Percentiles rank a stretch among this genome's conserved stretches.
These are phyloP conservation scores for Antheraea pernyi DNA, from an alignment of 1,140 invertebrate genomes.

Conservation along the genomic window DNA sequence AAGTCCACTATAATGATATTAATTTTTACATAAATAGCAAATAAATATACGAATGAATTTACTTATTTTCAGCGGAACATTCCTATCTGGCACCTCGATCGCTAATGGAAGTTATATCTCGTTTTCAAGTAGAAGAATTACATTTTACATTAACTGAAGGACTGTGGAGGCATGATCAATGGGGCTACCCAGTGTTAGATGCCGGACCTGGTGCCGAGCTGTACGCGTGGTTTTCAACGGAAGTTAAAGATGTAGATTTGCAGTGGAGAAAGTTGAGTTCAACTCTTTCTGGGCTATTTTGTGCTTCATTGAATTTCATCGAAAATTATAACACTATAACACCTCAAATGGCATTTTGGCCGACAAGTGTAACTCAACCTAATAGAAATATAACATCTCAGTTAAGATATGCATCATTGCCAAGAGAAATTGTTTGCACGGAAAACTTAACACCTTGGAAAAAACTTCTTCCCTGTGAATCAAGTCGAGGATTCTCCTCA, in stretches of 20 bases:
- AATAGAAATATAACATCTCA: conserved; percentile 79
- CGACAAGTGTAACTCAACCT: conserved; percentile 82
- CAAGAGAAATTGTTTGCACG: conserved; percentile 97
- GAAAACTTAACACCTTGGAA: conserved; percentile 99
- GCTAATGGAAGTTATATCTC: conserved; percentile 92
- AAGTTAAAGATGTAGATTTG: conserved; percentile 82
- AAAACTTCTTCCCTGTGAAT: conserved; percentile 96
- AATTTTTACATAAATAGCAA: neutral
- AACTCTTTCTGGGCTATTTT: conserved; percentile 95
- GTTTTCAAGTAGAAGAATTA: conserved; percentile 92
- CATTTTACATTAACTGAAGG: conserved; percentile 96
- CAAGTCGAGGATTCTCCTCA: conserved; percentile 90
- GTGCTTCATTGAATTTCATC: conserved; percentile 97
- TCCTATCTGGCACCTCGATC: conserved; percentile 94
- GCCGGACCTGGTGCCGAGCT: conserved; percentile 96
- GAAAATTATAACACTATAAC: conserved; percentile 92
- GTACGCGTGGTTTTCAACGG: conserved; percentile 91
- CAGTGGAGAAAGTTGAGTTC: conserved; percentile 94
- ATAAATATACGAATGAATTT: conserved; percentile 6
- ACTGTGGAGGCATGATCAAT: conserved; percentile 94
- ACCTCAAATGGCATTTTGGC: conserved; percentile 91
- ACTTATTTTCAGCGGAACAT: conserved; percentile 85
- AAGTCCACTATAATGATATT: conserved; percentile 33
- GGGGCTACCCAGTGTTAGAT: conserved; percentile 94
- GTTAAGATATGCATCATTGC: conserved; percentile 92